These are phyloP conservation scores for Ascidia mentula DNA, from an alignment of 23 tunicate species.

Conservation along the genomic window DNA sequence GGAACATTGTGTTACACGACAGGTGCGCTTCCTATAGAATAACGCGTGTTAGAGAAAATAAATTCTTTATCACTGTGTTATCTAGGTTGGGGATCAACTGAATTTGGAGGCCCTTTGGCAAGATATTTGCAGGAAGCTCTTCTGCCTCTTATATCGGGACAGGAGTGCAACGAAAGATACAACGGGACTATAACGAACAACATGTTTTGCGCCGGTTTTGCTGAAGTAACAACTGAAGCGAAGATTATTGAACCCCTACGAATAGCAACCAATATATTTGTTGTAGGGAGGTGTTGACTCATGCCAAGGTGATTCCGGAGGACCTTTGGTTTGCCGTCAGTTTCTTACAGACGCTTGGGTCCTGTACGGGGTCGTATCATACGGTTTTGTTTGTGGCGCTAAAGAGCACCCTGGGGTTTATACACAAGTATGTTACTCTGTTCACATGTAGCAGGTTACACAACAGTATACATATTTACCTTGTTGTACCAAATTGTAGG, in stretches of 20 bases:
- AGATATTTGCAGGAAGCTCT: conserved; percentile 1
- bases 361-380: background rate
- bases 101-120: background rate
- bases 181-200: background rate
- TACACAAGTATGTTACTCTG: background rate
- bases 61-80: too few relatives aligned
- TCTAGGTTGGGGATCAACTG: background rate
- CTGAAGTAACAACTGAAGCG: background rate
- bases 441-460: background rate
- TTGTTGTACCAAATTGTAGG: background rate
- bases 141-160: background rate
- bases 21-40: too few relatives aligned
- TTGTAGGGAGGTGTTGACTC: background rate
- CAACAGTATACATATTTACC: background rate
- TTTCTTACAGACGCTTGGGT: conserved; percentile 1
- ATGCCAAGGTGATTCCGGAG: background rate
- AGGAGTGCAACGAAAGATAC: conserved; percentile 5
- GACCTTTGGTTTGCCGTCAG: background rate
- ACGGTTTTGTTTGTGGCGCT: background rate
- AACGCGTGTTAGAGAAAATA: too few relatives aligned
- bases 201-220: background rate
- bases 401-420: background rate
- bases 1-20: background rate
- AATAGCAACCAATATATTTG: too few relatives aligned
- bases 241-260: background rate